Evolutionary conservation across 2,888 invertebrate genomes (phyloP), one percentile per base, ranked within the genome.

Genomic region (Orthonevra nobilis): DNA sequence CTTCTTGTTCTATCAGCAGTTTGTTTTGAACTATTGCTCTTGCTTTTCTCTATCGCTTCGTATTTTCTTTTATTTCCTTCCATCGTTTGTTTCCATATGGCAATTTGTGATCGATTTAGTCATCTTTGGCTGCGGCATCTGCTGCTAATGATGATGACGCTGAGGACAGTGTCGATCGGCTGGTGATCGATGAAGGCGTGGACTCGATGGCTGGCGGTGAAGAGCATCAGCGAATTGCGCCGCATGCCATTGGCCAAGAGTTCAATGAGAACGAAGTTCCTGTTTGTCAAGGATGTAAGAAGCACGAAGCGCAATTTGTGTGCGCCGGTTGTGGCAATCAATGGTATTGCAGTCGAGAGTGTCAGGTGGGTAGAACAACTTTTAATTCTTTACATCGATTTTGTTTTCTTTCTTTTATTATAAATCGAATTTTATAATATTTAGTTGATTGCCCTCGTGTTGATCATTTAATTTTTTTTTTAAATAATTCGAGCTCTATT

Each of bases 271-370:
- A 89, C 82, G 88, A 89, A 77, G 89, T 89, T 81, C 95, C 95
- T 52, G 91, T 93, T 82, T 97, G 96, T 88, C 96, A 96, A 91
- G 95, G 96, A 82, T 97, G 96, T 87, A 92, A 94, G 83, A 92
- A 93, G 70, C 91, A 93, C 81, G 92, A 94, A 84, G 96, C 96
- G 74, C 95, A 94, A 89, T 96, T 95, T 86, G 95, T 96, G 38
- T 97, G 96, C 87, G 96, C 96, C 40, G 96, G 95, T 50, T 97
- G 96, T 88, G 95, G 94, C 82, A 95, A 95, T 89, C 96, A 96
- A 90, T 97, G 97, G 96, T 97, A 97, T 89, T 97, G 97, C 91
- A 96, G 96, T 86, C 91, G 96, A 61, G 94, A 95, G 82, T 97
- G 97, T 88, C 97, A 97, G 94, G 97, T 97, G 89, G 85, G 86